Conservation (phyloP, 2,888 invertebrate species). For the Salpingus planirostris region DNA sequence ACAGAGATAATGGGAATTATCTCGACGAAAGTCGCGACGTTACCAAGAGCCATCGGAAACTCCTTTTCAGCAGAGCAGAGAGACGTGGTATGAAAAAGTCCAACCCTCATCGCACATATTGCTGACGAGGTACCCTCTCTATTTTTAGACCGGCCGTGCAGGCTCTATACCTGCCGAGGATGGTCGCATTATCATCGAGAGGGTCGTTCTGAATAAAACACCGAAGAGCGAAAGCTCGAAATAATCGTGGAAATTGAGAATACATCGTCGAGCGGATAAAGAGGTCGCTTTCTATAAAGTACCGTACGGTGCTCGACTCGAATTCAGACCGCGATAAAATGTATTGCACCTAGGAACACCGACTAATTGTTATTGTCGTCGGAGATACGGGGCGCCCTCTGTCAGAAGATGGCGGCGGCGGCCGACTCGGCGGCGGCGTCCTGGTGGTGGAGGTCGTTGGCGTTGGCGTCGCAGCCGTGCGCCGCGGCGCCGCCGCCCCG, state of each 20-base stretch:
- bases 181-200: no score
- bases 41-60: slow-evolving; percentile 2
- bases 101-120: background rate
- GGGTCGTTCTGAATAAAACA: no score
- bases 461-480: slow-evolving; percentile 40
- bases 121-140: slow-evolving; percentile 4
- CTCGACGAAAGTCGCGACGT: slow-evolving; percentile 6
- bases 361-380: no score
- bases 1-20: slow-evolving; percentile 10
- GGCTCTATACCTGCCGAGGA: slow-evolving; percentile 1
- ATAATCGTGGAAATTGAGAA: no score
- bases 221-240: no score
- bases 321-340: no score
- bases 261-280: no score
- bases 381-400: no score
- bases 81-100: background rate
- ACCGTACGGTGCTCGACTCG: no score
- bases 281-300: no score
- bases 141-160: slow-evolving; percentile 6
- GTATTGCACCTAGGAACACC: no score
- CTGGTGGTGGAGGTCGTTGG: slow-evolving; percentile 39
- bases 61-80: background rate
- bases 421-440: slow-evolving; percentile 30
- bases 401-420: slow-evolving; percentile 35
- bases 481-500: slow-evolving; percentile 31